Evolutionary conservation across 2,113 vertebrate genomes (phyloP).

Genomic region (Furnarius figulus): DNA sequence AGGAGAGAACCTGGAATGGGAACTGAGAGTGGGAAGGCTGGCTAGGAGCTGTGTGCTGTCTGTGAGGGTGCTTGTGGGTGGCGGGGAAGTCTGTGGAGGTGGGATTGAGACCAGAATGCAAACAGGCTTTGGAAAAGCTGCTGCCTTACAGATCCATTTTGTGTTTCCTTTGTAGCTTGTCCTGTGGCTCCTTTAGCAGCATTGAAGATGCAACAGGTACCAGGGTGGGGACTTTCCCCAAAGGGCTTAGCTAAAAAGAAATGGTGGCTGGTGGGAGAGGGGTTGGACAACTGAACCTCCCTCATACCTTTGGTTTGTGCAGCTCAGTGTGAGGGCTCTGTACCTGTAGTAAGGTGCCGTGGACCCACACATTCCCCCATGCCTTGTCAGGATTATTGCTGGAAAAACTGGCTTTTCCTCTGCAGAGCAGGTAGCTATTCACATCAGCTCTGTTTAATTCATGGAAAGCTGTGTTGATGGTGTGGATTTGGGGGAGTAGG

Average conservation of each 20-base stretch:
- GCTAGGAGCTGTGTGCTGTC: neutral
- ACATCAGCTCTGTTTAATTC: neutral
- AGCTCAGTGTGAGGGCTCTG: neutral
- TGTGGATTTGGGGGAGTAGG: neutral
- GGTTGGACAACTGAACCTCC: neutral
- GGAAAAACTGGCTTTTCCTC: neutral
- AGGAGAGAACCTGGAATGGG: neutral
- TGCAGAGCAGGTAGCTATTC: neutral
- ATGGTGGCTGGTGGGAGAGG: neutral
- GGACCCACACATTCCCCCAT: rapidly evolving
- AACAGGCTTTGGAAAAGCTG: neutral
- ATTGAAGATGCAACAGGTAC: conserved; percentile 79
- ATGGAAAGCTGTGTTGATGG: neutral
- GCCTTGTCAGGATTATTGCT: neutral
- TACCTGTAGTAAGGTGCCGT: neutral
- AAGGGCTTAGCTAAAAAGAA: neutral
- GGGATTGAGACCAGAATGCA: neutral
- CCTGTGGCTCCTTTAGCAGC: conserved; percentile 78
- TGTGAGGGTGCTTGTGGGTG: neutral
- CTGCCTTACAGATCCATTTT: neutral
- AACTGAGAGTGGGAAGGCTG: neutral
- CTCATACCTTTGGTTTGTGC: neutral
- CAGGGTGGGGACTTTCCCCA: neutral
- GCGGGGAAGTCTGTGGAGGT: neutral
- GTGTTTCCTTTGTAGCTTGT: conserved; percentile 39